Percentiles rank a stretch among this genome's conserved stretches.
Conservation (phyloP, 2,797 vertebrate genomes). For the Neomorphus geoffroyi region DNA sequence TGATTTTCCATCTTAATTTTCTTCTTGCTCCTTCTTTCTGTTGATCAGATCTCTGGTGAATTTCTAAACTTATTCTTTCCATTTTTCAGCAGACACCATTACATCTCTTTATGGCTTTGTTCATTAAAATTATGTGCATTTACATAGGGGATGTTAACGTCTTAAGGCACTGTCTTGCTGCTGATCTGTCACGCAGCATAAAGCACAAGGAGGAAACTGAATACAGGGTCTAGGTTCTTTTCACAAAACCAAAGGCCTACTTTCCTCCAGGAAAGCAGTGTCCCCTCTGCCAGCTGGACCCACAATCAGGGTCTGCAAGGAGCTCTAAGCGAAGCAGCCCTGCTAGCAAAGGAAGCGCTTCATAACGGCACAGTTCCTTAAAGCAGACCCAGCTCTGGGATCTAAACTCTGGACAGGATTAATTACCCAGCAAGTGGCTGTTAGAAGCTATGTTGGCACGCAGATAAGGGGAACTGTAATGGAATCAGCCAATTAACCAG, state of each 20-base stretch:
- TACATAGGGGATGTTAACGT: background rate
- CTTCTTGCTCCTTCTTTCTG: background rate
- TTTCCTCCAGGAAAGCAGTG: background rate
- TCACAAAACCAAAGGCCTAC: background rate
- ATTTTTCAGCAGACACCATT: background rate
- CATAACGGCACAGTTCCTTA: constrained; percentile 6
- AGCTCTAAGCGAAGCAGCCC: background rate
- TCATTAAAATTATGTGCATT: background rate
- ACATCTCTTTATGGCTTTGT: background rate
- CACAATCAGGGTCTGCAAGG: background rate
- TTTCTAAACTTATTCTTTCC: background rate
- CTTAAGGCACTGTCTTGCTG: background rate
- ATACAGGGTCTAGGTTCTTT: background rate
- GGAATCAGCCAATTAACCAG: constrained; percentile 79
- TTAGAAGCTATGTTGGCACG: constrained; percentile 69
- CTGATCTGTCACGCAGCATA: background rate
- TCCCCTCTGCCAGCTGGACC: background rate
- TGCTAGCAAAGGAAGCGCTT: background rate
- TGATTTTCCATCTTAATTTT: background rate
- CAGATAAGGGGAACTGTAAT: constrained; percentile 68
- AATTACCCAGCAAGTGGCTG: constrained; percentile 72
- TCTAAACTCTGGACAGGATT: constrained; percentile 61
- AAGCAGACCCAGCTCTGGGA: constrained; percentile 35
- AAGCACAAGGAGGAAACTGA: background rate
- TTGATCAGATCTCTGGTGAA: background rate